A percentile compares a stretch with the other conserved stretches of the same genome.
These are phyloP conservation scores for Xestia ashworthii DNA, from an alignment of 2,888 invertebrate species.

Conservation along the genomic window DNA sequence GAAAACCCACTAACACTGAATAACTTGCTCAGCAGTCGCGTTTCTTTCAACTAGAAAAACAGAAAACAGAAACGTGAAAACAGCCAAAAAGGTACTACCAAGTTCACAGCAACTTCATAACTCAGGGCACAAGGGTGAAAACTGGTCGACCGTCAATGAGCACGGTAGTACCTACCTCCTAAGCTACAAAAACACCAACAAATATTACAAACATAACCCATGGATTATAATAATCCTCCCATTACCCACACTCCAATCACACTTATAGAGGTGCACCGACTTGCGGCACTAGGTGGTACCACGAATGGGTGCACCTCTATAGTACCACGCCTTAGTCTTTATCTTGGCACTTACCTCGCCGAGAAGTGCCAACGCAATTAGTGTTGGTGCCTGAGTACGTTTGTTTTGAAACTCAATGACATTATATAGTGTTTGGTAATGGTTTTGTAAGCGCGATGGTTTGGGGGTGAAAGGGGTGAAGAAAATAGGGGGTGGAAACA, in stretches of 20 bases:
- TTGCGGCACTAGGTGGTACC: slow-evolving; percentile 20
- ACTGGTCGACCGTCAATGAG: too few species aligned
- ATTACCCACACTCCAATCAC: slow-evolving; percentile 15
- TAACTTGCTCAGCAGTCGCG: too few species aligned
- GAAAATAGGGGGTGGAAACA: background rate
- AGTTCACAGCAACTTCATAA: too few species aligned
- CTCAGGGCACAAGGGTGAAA: too few species aligned
- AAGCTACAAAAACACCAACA: too few species aligned
- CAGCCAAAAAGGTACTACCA: too few species aligned
- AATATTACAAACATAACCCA: background rate
- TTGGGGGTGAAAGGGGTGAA: background rate
- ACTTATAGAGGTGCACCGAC: slow-evolving; percentile 29
- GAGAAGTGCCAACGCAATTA: slow-evolving; percentile 51
- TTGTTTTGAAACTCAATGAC: slow-evolving; percentile 47
- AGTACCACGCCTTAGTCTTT: slow-evolving; percentile 43
- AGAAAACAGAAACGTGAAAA: too few species aligned
- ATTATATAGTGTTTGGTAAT: slow-evolving; percentile 30
- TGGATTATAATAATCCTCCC: slow-evolving; percentile 12
- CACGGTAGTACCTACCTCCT: too few species aligned
- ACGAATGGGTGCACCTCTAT: slow-evolving; percentile 42
- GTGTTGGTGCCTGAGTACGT: slow-evolving; percentile 37
- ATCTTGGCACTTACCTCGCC: slow-evolving; percentile 42
- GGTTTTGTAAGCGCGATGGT: background rate
- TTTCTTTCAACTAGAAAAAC: too few species aligned
- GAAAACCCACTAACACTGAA: too few species aligned